These are phyloP conservation scores for Anastrepha obliqua DNA, from an alignment of 1,140 invertebrate species.

Conservation along the genomic window DNA sequence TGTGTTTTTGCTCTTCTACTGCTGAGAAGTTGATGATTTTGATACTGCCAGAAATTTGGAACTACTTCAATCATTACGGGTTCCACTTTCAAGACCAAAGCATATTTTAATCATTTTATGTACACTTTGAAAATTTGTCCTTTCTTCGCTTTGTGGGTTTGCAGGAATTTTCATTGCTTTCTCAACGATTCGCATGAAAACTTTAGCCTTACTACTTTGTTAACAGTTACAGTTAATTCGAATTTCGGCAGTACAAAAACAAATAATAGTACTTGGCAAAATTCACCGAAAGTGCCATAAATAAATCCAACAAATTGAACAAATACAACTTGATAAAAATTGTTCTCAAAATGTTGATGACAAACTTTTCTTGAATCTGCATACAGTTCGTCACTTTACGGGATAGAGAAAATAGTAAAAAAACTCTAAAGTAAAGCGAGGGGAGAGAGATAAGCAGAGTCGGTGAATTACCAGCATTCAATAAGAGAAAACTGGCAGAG, in stretches of 20 bases:
- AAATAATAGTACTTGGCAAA: background rate
- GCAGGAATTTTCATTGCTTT: background rate
- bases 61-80: too few relatives aligned
- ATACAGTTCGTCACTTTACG: background rate
- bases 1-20: too few relatives aligned
- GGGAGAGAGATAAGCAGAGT: background rate
- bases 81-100: too few relatives aligned
- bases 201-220: background rate
- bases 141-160: too few relatives aligned
- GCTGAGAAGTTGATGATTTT: too few relatives aligned
- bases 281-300: background rate
- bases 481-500: background rate
- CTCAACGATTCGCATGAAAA: background rate
- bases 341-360: background rate
- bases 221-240: background rate
- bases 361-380: background rate
- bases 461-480: background rate
- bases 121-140: too few relatives aligned
- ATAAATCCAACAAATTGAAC: constrained; percentile 15
- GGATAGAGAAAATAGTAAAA: background rate
- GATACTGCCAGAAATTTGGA: too few relatives aligned
- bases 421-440: background rate
- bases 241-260: background rate
- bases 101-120: too few relatives aligned
- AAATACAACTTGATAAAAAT: constrained; percentile 18